Base-by-base conservation (phyloP, 2,888 invertebrate species). In the Melieria picta region DNA sequence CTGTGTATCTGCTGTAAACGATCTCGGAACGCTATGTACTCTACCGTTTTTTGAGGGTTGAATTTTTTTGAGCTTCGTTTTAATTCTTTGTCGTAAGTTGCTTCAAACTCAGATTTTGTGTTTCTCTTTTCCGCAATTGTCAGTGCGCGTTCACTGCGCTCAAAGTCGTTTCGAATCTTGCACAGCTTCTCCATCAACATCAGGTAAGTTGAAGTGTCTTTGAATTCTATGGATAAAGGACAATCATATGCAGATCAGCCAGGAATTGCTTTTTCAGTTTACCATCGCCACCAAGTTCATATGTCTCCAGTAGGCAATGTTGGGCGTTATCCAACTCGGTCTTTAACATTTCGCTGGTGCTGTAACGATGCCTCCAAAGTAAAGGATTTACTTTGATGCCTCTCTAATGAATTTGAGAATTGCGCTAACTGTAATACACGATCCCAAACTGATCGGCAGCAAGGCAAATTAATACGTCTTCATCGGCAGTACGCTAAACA, bases 261-360 rank as follows among this genome's bases (percentile, higher is more conserved):
- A 43, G 43, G 11, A 30, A 48, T 47, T 65, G 45, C 13, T 46
- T 5, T 50, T 61, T 56, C 47, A 4, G 16, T 16, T 56, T 76
- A 81, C 82, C 79, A 58, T 79, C 77, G 45, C 77, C 77, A 3
- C 80, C 81, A 69, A 81, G 70, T 42, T 79, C 79, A 42, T 75
- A 78, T 1, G 80, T 79, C 70, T 80, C 80, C 56, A 79, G 45
- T 13, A 81, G 52, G 62, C 79, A 78, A 47, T 76, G 75, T 5
- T 76, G 70, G 4, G 80, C 78, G 68, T 81, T 78, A 71, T 80
- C 80, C 71, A 85, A 83, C 85, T 86, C 87, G 79, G 85, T 67
- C 47, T 74, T 75, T 5, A 82, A 61, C 11, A 56, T 46, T 11
- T 62, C 62, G 13, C 56, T 16, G 50, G 61, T 67, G 11, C 48